phyloP scores from a whole-genome alignment of 1,140 invertebrate species.

The Yoshiicerus persimilis region DNA sequence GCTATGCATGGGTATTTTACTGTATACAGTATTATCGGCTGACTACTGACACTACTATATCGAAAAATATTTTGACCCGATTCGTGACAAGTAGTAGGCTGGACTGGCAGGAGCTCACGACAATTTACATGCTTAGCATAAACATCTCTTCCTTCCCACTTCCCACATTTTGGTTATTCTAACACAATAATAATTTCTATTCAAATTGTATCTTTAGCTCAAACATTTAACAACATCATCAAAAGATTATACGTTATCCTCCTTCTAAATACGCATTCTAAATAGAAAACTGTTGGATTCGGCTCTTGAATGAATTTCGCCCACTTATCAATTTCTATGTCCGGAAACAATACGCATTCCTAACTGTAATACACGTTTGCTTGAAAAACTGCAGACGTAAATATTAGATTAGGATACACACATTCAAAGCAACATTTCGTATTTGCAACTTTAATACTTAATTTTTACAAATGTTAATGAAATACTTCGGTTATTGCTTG shows the following conservation, averaged over 20 bases:
- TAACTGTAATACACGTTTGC: too few relatives aligned
- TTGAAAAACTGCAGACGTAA: too few relatives aligned
- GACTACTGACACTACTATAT: neutral
- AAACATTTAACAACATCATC: neutral
- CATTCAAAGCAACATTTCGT: too few relatives aligned
- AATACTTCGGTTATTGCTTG: too few relatives aligned
- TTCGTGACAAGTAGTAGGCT: constrained; percentile 16
- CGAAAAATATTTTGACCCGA: neutral
- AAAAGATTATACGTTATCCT: neutral
- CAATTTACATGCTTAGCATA: neutral
- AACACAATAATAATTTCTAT: neutral
- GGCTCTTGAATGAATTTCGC: too few relatives aligned
- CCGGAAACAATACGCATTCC: too few relatives aligned
- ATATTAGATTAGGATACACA: too few relatives aligned
- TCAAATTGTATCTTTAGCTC: neutral
- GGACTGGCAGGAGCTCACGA: neutral
- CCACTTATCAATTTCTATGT: too few relatives aligned
- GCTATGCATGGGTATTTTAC: neutral
- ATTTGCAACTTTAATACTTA: too few relatives aligned
- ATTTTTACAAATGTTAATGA: too few relatives aligned
- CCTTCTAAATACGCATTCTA: neutral
- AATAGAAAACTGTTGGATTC: too few relatives aligned
- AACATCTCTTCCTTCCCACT: neutral
- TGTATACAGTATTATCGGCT: neutral
- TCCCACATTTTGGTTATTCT: neutral